Evolutionary conservation across 1,140 invertebrate genomes (phyloP).

Genomic region (Chrysomallon squamiferum): DNA sequence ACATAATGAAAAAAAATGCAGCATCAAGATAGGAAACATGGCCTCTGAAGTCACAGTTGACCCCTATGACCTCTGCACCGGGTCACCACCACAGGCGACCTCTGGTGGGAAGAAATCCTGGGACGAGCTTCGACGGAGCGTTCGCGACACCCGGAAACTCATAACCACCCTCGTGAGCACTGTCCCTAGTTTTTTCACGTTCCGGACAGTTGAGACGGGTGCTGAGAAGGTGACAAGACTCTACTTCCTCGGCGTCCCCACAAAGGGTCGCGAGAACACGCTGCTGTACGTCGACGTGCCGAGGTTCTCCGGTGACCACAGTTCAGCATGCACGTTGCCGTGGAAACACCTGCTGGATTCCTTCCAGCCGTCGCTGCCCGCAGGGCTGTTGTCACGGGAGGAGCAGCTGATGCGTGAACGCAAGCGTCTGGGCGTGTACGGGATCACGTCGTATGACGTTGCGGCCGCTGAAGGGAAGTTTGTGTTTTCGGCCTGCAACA

Average conservation of each 20-base stretch:
- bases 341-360: conserved; percentile 79
- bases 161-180: conserved; percentile 62
- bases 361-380: conserved; percentile 70
- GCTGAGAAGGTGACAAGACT: conserved; percentile 68
- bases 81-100: conserved; percentile 21
- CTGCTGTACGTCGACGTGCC: conserved; percentile 83
- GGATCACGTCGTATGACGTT: conserved; percentile 92
- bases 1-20: too few relatives aligned
- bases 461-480: conserved; percentile 81
- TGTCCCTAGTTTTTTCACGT: conserved; percentile 61
- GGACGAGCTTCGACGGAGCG: conserved; percentile 80
- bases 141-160: conserved; percentile 76
- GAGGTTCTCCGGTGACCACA: conserved; percentile 54
- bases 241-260: conserved; percentile 87
- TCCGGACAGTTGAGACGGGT: conserved; percentile 66
- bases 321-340: conserved; percentile 61
- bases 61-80: conserved; percentile 25
- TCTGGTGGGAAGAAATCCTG: conserved; percentile 66
- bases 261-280: conserved; percentile 86
- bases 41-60: conserved; percentile 41
- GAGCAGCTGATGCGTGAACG: conserved; percentile 90
- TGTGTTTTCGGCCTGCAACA: conserved; percentile 88
- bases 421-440: conserved; percentile 86
- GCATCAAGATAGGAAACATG: conserved; percentile 18
- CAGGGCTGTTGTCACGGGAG: conserved; percentile 75